Evolutionary conservation across 2,113 vertebrate genomes (phyloP).

Genomic region (Columba janthina): DNA sequence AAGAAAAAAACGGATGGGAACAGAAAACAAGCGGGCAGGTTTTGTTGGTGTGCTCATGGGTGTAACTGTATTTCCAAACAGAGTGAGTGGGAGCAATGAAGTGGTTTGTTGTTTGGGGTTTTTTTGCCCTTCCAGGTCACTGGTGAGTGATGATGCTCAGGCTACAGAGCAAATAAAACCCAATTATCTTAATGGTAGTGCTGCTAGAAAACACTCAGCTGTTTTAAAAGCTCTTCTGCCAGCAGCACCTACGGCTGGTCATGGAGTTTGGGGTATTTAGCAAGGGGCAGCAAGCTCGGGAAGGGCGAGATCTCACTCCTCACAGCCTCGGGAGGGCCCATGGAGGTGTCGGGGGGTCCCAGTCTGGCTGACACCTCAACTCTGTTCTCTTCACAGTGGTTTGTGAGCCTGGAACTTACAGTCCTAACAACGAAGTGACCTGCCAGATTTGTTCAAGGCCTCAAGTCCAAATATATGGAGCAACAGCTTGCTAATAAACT

Average conservation of each 20-base stretch:
- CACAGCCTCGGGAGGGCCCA: accelerated
- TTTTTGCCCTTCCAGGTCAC: neutral
- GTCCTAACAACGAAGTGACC: slow-evolving; percentile 56
- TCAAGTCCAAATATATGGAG: slow-evolving; percentile 51
- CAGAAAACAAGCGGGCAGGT: neutral
- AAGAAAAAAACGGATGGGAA: neutral
- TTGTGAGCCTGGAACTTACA: slow-evolving; percentile 76
- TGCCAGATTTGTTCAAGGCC: slow-evolving; percentile 61
- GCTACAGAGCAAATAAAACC: neutral
- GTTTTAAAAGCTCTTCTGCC: neutral
- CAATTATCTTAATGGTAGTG: neutral
- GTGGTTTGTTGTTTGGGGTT: neutral
- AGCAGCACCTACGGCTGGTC: neutral
- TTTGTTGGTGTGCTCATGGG: neutral
- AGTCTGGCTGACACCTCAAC: neutral
- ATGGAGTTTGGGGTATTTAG: accelerated
- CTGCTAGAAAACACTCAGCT: neutral
- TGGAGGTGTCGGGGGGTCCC: too few species aligned
- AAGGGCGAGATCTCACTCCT: accelerated
- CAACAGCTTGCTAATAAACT: slow-evolving; percentile 67
- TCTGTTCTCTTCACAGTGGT: slow-evolving; percentile 70
- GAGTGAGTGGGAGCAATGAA: neutral
- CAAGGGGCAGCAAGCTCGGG: neutral
- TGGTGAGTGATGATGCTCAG: neutral
- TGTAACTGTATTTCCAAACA: neutral